These are phyloP conservation scores for Apeira syringaria DNA, from an alignment of 2,888 invertebrate genomes.

Conservation along the genomic window DNA sequence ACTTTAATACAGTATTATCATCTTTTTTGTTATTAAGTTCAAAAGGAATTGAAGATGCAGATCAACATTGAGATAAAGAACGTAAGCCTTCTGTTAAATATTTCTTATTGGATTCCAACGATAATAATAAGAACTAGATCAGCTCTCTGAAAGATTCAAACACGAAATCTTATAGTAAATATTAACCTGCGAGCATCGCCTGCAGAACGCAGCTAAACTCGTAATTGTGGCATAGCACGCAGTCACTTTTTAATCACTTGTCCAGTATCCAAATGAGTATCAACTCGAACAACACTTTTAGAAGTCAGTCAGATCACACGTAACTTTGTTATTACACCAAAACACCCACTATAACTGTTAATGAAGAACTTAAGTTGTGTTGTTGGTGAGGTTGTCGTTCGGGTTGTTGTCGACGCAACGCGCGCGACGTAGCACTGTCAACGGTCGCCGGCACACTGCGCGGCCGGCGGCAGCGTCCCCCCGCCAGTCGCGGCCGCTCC, in stretches of 20 bases:
- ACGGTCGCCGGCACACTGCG: slow-evolving; percentile 82
- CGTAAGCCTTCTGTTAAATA: too few species aligned
- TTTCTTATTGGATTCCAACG: slow-evolving; percentile 3
- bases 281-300: slow-evolving; percentile 66
- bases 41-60: too few species aligned
- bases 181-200: slow-evolving; percentile 82
- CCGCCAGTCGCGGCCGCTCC: slow-evolving; percentile 49
- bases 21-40: too few species aligned
- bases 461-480: slow-evolving; percentile 57
- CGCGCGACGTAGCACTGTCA: slow-evolving; percentile 72
- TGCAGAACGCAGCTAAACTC: slow-evolving; percentile 77
- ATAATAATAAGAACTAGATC: slow-evolving; percentile 5
- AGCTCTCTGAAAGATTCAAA: slow-evolving; percentile 47
- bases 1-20: too few species aligned
- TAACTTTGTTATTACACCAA: slow-evolving; percentile 65
- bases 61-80: too few species aligned
- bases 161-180: slow-evolving; percentile 59
- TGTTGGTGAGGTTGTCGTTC: slow-evolving; percentile 68
- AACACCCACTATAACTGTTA: slow-evolving; percentile 75
- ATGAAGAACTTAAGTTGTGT: slow-evolving; percentile 74
- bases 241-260: slow-evolving; percentile 77
- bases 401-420: slow-evolving; percentile 60
- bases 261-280: slow-evolving; percentile 72
- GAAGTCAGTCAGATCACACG: slow-evolving; percentile 72
- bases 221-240: slow-evolving; percentile 78